Conservation (phyloP, 2,797 vertebrate genomes). For the Anniella stebbinsi region DNA sequence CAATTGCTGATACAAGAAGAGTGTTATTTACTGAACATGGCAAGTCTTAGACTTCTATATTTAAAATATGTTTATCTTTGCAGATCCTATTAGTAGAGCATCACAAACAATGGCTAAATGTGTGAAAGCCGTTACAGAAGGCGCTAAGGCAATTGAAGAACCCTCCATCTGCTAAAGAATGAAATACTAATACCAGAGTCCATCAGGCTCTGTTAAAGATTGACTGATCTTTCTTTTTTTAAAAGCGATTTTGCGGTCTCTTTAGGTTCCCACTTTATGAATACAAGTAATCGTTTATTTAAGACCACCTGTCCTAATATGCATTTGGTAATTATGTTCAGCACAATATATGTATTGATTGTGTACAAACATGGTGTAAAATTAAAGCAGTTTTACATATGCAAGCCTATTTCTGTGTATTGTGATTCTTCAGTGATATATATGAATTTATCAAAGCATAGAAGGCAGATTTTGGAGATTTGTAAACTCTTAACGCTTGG, state of each 20-base stretch:
- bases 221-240: conserved; percentile 11
- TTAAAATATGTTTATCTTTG: conserved; percentile 47
- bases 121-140: conserved; percentile 95
- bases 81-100: conserved; percentile 96
- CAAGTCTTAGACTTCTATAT: neutral
- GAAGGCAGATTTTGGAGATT: neutral
- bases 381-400: conserved; percentile 67
- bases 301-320: conserved; percentile 45
- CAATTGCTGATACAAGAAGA: neutral
- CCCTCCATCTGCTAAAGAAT: conserved; percentile 90
- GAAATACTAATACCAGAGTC: conserved; percentile 36
- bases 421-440: neutral
- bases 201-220: conserved; percentile 52
- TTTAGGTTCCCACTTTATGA: conserved; percentile 61
- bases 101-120: conserved; percentile 99
- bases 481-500: neutral
- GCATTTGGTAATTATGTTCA: conserved; percentile 65
- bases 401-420: conserved; percentile 28
- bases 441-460: neutral
- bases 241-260: conserved; percentile 21
- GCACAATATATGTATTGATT: conserved; percentile 55
- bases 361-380: conserved; percentile 75
- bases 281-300: conserved; percentile 53
- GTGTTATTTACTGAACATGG: neutral
- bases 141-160: conserved; percentile 92